These are phyloP conservation scores for Heteronetta atricapilla DNA, from an alignment of 2,113 vertebrate genomes.

Conservation along the genomic window DNA sequence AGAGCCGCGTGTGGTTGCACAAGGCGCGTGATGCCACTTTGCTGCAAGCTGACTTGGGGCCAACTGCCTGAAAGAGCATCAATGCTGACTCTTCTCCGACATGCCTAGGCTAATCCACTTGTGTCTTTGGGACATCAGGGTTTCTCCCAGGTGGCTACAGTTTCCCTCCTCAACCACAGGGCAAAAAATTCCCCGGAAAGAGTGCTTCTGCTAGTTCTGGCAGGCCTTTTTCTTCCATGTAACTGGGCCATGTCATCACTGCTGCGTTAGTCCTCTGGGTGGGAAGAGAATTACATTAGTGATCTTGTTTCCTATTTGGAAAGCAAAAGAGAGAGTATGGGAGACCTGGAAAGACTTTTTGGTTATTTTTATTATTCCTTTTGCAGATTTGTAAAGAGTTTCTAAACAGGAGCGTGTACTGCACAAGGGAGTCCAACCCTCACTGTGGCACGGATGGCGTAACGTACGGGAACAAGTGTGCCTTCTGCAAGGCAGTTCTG, in stretches of 20 bases:
- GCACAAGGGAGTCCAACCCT: conserved; percentile 78
- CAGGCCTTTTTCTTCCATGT: background rate
- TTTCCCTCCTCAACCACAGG: background rate
- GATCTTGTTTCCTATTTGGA: background rate
- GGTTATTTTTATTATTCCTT: background rate
- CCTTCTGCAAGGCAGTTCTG: conserved; percentile 78
- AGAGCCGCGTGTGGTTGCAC: background rate
- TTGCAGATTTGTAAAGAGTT: conserved; percentile 73
- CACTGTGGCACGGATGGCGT: conserved; percentile 75
- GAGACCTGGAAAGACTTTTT: background rate
- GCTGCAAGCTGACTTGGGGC: background rate
- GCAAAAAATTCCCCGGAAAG: background rate
- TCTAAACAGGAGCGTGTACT: conserved; percentile 61
- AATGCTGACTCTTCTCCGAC: background rate
- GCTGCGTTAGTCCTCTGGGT: background rate
- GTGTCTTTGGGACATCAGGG: background rate
- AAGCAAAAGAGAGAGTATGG: background rate
- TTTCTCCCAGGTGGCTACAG: background rate
- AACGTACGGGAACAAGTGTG: conserved; percentile 76
- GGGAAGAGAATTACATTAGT: background rate
- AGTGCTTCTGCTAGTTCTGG: background rate
- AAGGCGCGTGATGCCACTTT: background rate
- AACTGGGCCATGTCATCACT: background rate
- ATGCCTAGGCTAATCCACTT: background rate
- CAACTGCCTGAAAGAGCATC: background rate